phyloP scores from a whole-genome alignment of 2,888 invertebrate species.

The Brenthis ino region DNA sequence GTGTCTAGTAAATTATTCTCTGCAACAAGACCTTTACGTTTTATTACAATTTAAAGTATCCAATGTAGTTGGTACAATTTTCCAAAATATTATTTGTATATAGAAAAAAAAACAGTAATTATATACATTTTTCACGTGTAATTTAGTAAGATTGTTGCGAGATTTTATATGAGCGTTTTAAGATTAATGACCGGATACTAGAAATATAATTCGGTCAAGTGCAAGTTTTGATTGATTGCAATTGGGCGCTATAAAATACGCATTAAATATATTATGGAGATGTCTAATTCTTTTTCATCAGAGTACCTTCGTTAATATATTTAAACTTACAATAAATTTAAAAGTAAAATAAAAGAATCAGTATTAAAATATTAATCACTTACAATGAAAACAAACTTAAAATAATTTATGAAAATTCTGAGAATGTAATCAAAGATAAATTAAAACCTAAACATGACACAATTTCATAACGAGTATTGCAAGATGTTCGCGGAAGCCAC shows the following conservation, averaged over 20 bases:
- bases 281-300: neutral
- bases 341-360: neutral
- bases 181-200: conserved; percentile 16
- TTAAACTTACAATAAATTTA: neutral
- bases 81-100: neutral
- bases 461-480: conserved; percentile 36
- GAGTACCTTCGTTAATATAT: neutral
- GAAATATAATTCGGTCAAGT: conserved; percentile 23
- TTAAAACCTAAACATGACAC: conserved; percentile 28
- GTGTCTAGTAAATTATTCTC: too few relatives aligned
- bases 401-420: conserved; percentile 4
- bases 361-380: conserved; percentile 7
- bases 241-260: conserved; percentile 7
- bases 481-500: conserved; percentile 42
- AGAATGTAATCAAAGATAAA: conserved; percentile 19
- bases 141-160: conserved; percentile 3
- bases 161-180: neutral
- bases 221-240: conserved; percentile 20
- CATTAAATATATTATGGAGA: neutral
- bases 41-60: too few relatives aligned
- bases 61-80: too few relatives aligned
- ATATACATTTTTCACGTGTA: neutral
- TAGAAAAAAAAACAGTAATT: neutral
- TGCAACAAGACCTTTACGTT: too few relatives aligned
- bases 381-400: neutral